phyloP scores from a whole-genome alignment of 2,888 invertebrate species.

The Microctonus brassicae region DNA sequence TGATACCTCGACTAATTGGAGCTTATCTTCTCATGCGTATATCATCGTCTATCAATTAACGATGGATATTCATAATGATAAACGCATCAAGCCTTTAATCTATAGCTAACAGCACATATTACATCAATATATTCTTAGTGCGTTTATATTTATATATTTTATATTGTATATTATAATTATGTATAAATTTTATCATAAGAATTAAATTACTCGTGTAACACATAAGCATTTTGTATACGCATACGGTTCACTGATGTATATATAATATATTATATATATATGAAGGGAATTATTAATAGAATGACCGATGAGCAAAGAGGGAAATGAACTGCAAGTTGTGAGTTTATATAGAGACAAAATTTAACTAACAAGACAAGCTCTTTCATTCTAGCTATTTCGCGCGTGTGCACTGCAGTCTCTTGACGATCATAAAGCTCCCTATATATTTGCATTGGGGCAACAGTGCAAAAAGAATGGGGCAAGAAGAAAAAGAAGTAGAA shows the following conservation, averaged over 20 bases:
- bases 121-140: too few relatives aligned
- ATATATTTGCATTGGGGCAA: conserved; percentile 29
- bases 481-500: conserved; percentile 11
- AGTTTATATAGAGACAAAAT: conserved; percentile 6
- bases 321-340: not conserved
- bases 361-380: conserved; percentile 61
- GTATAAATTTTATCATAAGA: not conserved
- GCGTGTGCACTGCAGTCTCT: conserved; percentile 44
- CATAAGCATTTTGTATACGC: too few relatives aligned
- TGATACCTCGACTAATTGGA: too few relatives aligned
- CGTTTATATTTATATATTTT: too few relatives aligned
- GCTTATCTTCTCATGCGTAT: too few relatives aligned
- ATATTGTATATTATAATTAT: too few relatives aligned
- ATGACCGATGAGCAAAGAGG: not conserved
- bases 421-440: conserved; percentile 55
- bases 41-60: conserved; percentile 3
- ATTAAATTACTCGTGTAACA: not conserved
- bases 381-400: conserved; percentile 59
- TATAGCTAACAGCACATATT: too few relatives aligned
- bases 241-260: not conserved
- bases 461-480: conserved; percentile 14
- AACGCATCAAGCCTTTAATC: not conserved
- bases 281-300: conserved; percentile 10
- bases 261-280: not conserved
- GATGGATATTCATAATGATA: not conserved